Percentiles rank a stretch among this genome's conserved stretches.
These are phyloP conservation scores for Enoplosus armatus DNA, from an alignment of 2,797 vertebrate genomes.

Conservation along the genomic window DNA sequence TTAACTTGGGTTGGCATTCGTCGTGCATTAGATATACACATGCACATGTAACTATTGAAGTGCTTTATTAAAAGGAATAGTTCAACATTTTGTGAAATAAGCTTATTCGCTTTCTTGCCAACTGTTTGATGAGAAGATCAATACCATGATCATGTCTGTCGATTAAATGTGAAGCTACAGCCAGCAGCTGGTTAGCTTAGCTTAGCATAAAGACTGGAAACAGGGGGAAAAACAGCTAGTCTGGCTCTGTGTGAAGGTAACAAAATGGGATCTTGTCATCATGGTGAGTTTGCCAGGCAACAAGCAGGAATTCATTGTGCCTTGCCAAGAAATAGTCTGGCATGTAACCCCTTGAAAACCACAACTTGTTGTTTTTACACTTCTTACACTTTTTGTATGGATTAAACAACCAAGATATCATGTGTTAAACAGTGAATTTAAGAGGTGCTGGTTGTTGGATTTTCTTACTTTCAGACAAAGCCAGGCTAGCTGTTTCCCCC, in stretches of 20 bases:
- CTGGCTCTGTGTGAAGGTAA: not conserved
- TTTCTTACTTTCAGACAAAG: not conserved
- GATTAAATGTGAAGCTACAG: not conserved
- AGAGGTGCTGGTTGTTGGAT: not conserved
- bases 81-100: not conserved
- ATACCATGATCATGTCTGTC: not conserved
- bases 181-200: not conserved
- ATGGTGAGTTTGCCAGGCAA: not conserved
- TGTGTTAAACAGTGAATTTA: not conserved
- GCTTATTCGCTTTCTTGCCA: not conserved
- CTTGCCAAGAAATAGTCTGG: slow-evolving; percentile 2
- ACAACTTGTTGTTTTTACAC: not conserved
- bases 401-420: not conserved
- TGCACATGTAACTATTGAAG: not conserved
- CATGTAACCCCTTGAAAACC: not conserved
- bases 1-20: not conserved
- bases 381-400: not conserved
- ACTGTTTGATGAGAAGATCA: not conserved
- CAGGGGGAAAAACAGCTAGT: not conserved
- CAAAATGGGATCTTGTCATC: not conserved
- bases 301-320: not conserved
- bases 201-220: not conserved
- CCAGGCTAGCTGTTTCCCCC: not conserved
- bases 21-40: not conserved
- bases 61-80: not conserved